Evolutionary conservation across 2,888 invertebrate species (phyloP).

Genomic region (Tipula helvola): DNA sequence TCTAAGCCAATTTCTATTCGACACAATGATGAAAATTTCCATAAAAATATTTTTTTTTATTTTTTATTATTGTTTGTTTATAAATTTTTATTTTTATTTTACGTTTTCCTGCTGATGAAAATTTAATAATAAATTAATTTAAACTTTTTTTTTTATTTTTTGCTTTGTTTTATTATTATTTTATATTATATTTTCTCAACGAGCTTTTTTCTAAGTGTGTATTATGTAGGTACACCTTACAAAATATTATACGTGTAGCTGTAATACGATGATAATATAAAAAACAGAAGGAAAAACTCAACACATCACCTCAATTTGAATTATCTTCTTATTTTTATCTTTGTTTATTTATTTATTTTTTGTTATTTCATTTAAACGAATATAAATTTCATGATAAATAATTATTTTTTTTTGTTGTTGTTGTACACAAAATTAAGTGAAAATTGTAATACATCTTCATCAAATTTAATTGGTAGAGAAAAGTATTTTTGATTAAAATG

Average conservation of each 20-base stretch:
- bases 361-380: neutral
- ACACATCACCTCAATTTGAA: neutral
- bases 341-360: neutral
- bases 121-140: constrained; percentile 4
- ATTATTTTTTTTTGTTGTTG: neutral
- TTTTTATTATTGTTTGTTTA: constrained; percentile 4
- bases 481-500: neutral
- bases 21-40: neutral
- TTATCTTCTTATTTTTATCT: neutral
- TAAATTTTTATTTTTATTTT: neutral
- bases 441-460: constrained; percentile 4
- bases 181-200: neutral
- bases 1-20: neutral
- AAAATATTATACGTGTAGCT: neutral
- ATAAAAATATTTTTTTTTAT: neutral
- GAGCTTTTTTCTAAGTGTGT: neutral
- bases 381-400: neutral
- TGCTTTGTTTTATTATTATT: neutral
- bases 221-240: neutral
- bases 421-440: neutral
- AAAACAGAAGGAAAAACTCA: neutral
- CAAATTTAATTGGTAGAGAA: constrained; percentile 4
- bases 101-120: neutral
- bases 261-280: neutral
- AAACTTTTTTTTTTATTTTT: neutral